Percentiles rank a stretch among this genome's conserved stretches.
Conservation (phyloP, 2,888 invertebrate genomes). For the Xylota segnis region DNA sequence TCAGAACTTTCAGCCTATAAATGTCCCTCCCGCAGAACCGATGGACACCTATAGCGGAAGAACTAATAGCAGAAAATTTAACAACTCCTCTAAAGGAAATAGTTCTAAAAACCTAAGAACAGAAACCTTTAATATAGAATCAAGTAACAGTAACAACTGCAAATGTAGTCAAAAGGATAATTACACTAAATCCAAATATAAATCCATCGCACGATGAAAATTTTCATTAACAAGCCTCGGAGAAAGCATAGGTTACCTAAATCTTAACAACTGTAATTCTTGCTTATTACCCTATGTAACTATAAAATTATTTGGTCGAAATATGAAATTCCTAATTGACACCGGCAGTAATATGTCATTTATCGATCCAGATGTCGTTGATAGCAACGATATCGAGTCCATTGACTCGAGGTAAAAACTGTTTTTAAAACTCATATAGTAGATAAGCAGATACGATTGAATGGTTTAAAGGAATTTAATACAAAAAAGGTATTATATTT, state of each 20-base stretch:
- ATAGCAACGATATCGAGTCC: background rate
- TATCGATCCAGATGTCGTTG: background rate
- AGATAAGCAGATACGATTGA: too few species aligned
- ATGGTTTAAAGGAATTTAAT: too few species aligned
- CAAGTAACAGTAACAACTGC: background rate
- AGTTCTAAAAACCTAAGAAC: background rate
- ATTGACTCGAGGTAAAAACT: background rate
- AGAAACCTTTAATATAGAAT: constrained; percentile 1
- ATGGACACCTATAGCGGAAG: constrained; percentile 6
- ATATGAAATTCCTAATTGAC: background rate
- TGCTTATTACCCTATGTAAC: too few species aligned
- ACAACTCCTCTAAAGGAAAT: constrained; percentile 5
- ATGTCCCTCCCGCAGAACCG: background rate
- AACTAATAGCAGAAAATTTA: background rate
- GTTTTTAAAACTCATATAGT: too few species aligned
- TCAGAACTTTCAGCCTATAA: background rate
- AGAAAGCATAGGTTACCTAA: too few species aligned
- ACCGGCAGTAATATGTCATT: constrained; percentile 1
- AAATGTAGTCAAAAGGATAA: background rate
- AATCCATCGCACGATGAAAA: background rate
- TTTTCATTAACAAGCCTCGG: too few species aligned
- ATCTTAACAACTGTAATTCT: too few species aligned
- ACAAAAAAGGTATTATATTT: too few species aligned
- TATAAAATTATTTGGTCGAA: background rate
- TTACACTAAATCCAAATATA: background rate